phyloP scores from a whole-genome alignment of 1,140 invertebrate species.

The Muscidifurax raptorellus region DNA sequence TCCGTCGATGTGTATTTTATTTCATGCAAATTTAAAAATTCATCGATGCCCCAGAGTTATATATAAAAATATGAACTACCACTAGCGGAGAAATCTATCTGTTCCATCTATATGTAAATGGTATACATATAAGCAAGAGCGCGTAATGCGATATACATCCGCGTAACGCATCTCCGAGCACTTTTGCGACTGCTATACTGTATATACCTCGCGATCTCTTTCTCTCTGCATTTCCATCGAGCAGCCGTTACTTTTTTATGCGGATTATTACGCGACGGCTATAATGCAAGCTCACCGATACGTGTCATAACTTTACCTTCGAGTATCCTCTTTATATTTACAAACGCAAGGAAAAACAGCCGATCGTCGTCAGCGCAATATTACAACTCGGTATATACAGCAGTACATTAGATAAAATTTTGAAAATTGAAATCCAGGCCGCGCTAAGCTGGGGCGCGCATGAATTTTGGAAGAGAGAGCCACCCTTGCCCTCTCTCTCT shows the following conservation, averaged over 20 bases:
- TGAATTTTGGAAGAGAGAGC: slow-evolving; percentile 59
- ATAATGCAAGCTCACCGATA: no score
- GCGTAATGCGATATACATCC: slow-evolving; percentile 35
- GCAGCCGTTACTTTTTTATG: background rate
- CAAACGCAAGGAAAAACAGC: no score
- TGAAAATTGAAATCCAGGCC: slow-evolving; percentile 44
- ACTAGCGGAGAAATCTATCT: slow-evolving; percentile 24
- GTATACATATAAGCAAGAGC: slow-evolving; percentile 45
- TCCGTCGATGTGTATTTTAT: no score
- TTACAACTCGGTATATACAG: no score
- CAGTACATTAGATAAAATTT: slow-evolving; percentile 30
- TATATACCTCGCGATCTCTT: slow-evolving; percentile 10
- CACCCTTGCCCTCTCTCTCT: background rate
- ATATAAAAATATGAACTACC: no score
- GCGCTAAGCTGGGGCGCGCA: slow-evolving; percentile 43
- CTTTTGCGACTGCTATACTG: slow-evolving; percentile 26
- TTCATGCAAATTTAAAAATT: slow-evolving; percentile 47
- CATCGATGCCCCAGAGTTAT: background rate
- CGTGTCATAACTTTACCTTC: no score
- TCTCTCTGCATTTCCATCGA: slow-evolving; percentile 24
- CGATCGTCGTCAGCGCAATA: no score
- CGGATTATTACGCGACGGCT: slow-evolving; percentile 3
- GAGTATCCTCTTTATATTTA: background rate
- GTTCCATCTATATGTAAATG: slow-evolving; percentile 48
- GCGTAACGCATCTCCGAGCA: slow-evolving; percentile 7